These are phyloP conservation scores for Podarcis cretensis DNA, from an alignment of 2,113 vertebrate genomes.

Conservation along the genomic window DNA sequence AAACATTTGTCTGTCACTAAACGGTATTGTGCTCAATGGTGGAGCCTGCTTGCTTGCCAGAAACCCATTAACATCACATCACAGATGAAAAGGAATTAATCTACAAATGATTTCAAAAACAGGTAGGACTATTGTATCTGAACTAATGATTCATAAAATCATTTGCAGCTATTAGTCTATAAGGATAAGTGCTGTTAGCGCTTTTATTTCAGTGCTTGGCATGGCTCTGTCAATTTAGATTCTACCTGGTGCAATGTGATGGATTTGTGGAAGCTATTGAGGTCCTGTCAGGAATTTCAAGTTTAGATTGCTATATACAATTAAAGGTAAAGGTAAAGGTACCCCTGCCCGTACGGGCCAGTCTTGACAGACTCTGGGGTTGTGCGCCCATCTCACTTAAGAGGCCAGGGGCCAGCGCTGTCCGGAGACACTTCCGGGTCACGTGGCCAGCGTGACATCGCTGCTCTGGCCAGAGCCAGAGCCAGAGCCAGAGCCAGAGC, in stretches of 20 bases:
- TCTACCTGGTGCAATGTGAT: constrained; percentile 33
- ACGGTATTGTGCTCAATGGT: not conserved
- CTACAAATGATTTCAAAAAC: constrained; percentile 66
- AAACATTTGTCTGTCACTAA: constrained; percentile 50
- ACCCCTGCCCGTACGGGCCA: too few species aligned
- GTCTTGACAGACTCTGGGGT: too few species aligned
- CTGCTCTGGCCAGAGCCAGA: too few species aligned
- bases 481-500: too few species aligned
- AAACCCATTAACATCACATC: constrained; percentile 54
- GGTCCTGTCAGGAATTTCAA: constrained; percentile 62
- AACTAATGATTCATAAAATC: constrained; percentile 80
- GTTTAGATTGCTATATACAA: constrained; percentile 60
- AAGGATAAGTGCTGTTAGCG: constrained; percentile 64
- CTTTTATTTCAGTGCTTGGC: constrained; percentile 71
- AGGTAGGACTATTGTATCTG: constrained; percentile 63
- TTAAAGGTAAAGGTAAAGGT: too few species aligned
- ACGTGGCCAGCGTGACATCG: too few species aligned
- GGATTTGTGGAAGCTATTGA: constrained; percentile 64
- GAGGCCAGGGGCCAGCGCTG: too few species aligned
- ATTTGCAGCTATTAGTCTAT: constrained; percentile 73
- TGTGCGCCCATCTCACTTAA: too few species aligned
- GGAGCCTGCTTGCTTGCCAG: constrained; percentile 40
- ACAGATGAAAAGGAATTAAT: constrained; percentile 68
- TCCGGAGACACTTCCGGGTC: too few species aligned
- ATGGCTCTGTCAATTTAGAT: constrained; percentile 73